phyloP scores from a whole-genome alignment of 2,797 vertebrate genomes.

The Rhinoraja longicauda region DNA sequence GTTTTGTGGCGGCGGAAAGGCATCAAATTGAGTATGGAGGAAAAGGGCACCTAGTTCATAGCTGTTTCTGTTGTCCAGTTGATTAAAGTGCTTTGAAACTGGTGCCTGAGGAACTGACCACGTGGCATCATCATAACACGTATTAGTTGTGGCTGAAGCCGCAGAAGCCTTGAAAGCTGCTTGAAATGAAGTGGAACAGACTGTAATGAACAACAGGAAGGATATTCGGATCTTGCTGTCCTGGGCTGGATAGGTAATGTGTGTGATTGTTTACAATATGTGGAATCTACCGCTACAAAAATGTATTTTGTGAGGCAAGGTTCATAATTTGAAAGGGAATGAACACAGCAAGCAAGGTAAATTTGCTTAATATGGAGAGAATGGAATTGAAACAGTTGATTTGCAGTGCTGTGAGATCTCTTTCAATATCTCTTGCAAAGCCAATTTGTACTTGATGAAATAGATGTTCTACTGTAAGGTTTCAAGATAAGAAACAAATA shows the following conservation, averaged over 20 bases:
- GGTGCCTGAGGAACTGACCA: neutral
- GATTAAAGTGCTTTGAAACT: neutral
- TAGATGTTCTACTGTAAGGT: neutral
- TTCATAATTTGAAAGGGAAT: no score
- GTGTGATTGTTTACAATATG: no score
- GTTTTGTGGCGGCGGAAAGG: no score
- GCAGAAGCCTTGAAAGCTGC: neutral
- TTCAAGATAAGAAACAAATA: no score
- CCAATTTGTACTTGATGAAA: neutral
- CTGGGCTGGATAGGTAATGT: neutral
- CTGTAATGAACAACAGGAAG: neutral
- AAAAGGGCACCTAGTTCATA: neutral
- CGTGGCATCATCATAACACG: no score
- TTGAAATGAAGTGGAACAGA: neutral
- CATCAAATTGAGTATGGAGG: neutral
- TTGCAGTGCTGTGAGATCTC: neutral
- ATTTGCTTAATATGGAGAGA: neutral
- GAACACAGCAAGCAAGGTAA: neutral
- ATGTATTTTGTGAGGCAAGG: neutral
- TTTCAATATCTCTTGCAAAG: no score
- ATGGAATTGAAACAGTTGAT: neutral
- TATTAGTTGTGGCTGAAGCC: neutral
- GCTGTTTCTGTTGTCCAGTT: neutral
- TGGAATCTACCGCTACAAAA: no score
- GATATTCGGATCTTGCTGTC: neutral